Base-by-base conservation (phyloP, 1,140 invertebrate species). In the Probaryconus sp. region DNA sequence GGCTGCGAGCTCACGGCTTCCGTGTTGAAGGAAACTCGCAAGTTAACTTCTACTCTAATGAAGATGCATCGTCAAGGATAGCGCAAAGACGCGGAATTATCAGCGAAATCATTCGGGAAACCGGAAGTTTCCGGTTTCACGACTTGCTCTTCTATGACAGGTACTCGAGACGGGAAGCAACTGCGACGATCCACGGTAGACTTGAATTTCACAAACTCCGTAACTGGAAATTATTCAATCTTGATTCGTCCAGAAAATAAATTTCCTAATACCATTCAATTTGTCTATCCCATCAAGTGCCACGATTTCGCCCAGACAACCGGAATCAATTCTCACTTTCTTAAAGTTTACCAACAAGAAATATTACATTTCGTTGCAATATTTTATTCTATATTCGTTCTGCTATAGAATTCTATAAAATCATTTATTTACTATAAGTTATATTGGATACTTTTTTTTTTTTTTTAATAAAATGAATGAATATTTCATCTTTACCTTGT, bases 21-120 rank as follows among this genome's bases (percentile, higher is more conserved):
- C 38, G 53, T 45, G 64, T 40, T 42, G 51, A 53, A 65, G 69
- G 53, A 58, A 65, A 72, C 51, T 69, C 38, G 51, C 65, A 65
- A 68, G 60, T 76, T 81, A 80, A 81, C 78, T 82, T 77, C 47
- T 61, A 48, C 30, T 74, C 61, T 84, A 84, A 84, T 82, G 83
- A 84, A 83, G 83, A 84, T 75, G 69, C 81, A 84, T 82, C 73
- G 63, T 60, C 31, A 55, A 58, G 61, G 40, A 70, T 60, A 60
- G 69, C 61, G 70, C 40, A 50, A 79, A 72, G 53, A 64, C 45
- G 63, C 50, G 67, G 74, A 82, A 83, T 83, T 83, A 80, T 82
- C 78, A 71, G 68, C 31, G 65, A 69, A 71, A 71, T 69, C 58
- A 64, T 70, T 70, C 67, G 42, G 42, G 67, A 70, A 47, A 70